phyloP scores from a whole-genome alignment of 2,888 invertebrate genomes.

The Dasypolia templi region DNA sequence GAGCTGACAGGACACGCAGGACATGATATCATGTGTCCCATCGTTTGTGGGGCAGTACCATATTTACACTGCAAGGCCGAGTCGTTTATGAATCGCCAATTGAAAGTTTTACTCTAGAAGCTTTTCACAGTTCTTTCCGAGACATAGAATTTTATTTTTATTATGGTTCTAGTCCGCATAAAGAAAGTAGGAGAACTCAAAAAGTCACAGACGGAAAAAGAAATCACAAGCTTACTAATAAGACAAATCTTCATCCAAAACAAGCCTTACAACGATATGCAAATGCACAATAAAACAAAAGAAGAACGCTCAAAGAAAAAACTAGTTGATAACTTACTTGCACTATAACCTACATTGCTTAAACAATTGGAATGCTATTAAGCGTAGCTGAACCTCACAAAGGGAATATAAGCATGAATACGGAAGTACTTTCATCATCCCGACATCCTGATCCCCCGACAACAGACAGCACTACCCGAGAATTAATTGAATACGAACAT shows the following conservation, averaged over 20 bases:
- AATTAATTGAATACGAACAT: conserved; percentile 64
- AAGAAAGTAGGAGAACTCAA: neutral
- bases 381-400: conserved; percentile 37
- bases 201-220: neutral
- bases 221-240: neutral
- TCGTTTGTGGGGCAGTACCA: no score
- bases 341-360: conserved; percentile 21
- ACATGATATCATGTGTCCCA: no score
- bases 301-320: neutral
- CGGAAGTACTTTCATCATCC: conserved; percentile 49
- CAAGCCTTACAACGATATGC: neutral
- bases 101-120: neutral
- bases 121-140: neutral
- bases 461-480: conserved; percentile 45
- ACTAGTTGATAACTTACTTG: neutral
- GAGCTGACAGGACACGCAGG: no score
- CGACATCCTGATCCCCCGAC: conserved; percentile 22
- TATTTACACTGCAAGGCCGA: no score
- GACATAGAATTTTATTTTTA: neutral
- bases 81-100: no score
- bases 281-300: conserved; percentile 24
- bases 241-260: neutral
- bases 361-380: conserved; percentile 46
- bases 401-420: conserved; percentile 54
- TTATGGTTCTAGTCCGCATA: neutral